Evolutionary conservation across 2,113 vertebrate genomes (phyloP).

Genomic region (Serinus canaria): DNA sequence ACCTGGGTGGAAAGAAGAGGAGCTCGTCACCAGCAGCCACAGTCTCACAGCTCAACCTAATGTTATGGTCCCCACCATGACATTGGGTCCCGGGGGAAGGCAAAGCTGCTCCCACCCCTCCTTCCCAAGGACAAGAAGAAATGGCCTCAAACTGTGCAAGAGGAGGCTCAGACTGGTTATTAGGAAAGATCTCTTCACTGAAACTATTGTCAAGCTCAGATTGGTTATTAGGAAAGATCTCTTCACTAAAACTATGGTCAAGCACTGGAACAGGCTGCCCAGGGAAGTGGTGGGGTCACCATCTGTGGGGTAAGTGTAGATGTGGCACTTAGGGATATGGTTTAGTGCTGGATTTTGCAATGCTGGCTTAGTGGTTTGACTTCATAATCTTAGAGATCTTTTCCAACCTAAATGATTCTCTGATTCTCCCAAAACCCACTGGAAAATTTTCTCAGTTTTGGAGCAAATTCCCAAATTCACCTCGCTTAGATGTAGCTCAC

Average conservation of each 20-base stretch:
- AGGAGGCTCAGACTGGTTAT: background rate
- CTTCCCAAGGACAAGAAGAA: background rate
- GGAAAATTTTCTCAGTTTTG: background rate
- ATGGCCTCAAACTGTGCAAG: background rate
- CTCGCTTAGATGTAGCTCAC: background rate
- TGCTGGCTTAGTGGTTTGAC: background rate
- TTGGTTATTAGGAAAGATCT: background rate
- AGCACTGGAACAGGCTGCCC: background rate
- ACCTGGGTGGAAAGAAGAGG: slow-evolving; percentile 74
- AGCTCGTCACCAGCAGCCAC: background rate
- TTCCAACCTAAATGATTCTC: background rate
- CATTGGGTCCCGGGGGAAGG: accelerated
- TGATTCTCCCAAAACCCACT: background rate
- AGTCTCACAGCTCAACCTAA: background rate
- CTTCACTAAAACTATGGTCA: background rate
- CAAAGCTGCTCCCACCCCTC: background rate
- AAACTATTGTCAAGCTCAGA: background rate
- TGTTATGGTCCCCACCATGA: accelerated
- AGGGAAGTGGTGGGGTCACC: background rate
- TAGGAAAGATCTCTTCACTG: background rate
- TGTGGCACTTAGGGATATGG: background rate
- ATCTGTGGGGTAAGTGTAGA: background rate
- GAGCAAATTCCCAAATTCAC: background rate
- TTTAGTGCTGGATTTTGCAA: background rate
- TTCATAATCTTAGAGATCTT: background rate